phyloP scores from a whole-genome alignment of 2,888 invertebrate genomes.

The Lepidochrysops patricia region DNA sequence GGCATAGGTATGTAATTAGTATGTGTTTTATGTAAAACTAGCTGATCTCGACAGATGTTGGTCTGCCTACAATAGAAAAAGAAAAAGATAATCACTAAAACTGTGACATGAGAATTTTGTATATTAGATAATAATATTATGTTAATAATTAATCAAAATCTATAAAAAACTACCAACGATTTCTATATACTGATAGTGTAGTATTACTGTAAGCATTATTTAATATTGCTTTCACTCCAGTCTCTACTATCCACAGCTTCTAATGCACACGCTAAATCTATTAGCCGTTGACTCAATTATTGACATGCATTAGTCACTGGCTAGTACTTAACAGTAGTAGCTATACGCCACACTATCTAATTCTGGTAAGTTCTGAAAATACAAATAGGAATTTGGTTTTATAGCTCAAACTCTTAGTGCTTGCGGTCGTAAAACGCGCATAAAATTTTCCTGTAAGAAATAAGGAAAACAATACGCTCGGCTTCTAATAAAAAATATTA shows the following conservation, averaged over 20 bases:
- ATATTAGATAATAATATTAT: no score
- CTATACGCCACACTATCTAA: not conserved
- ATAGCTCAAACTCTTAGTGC: not conserved
- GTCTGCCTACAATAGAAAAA: no score
- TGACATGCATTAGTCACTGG: not conserved
- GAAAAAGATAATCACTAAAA: no score
- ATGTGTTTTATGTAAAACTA: no score
- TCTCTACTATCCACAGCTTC: not conserved
- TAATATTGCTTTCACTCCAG: not conserved
- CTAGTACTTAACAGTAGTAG: not conserved
- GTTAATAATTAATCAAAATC: no score
- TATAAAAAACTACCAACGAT: no score
- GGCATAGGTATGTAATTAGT: no score
- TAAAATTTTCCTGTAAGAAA: conserved; percentile 5
- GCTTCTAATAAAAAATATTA: conserved; percentile 7
- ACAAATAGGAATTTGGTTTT: not conserved
- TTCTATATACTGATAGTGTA: no score
- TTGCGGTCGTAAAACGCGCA: not conserved
- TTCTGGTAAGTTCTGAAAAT: not conserved
- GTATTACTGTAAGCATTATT: no score
- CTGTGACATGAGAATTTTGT: no score
- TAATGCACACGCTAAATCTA: not conserved
- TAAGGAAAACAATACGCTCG: conserved; percentile 1
- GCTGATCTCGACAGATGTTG: no score
- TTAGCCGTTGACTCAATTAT: not conserved